These are phyloP conservation scores for Hyposoter didymator DNA, from an alignment of 2,888 invertebrate species.

Conservation along the genomic window DNA sequence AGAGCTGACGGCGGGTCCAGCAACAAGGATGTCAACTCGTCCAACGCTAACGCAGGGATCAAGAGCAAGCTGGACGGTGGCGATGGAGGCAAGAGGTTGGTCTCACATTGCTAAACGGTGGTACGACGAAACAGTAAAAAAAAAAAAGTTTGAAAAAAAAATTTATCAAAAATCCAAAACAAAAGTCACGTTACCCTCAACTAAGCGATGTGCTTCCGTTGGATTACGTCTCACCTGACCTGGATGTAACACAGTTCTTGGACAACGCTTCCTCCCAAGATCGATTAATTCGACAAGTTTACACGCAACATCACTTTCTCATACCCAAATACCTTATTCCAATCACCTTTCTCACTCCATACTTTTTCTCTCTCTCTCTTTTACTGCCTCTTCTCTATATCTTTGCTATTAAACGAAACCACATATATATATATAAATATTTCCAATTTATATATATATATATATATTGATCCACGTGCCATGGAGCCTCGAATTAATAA, in stretches of 20 bases:
- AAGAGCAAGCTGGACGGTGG: constrained; percentile 86
- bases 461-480: constrained; percentile 29
- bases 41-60: constrained; percentile 83
- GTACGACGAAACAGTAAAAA: constrained; percentile 68
- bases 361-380: constrained; percentile 27
- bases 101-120: constrained; percentile 83
- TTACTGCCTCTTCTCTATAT: constrained; percentile 21
- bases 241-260: constrained; percentile 75
- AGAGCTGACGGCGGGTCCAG: constrained; percentile 80
- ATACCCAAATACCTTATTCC: constrained; percentile 67
- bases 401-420: constrained; percentile 52
- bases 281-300: constrained; percentile 75
- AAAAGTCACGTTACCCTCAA: constrained; percentile 74
- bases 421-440: constrained; percentile 18
- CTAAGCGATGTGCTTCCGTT: constrained; percentile 76
- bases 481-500: constrained; percentile 38
- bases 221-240: constrained; percentile 72
- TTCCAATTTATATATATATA: constrained; percentile 16
- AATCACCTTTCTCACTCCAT: constrained; percentile 68
- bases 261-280: constrained; percentile 79
- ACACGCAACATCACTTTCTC: constrained; percentile 82
- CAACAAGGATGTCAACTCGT: constrained; percentile 79
- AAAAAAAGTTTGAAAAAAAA: constrained; percentile 53
- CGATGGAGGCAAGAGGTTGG: constrained; percentile 86
- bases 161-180: constrained; percentile 49